Conservation (phyloP, 2,888 invertebrate genomes). For the Melinaea menophilus region DNA sequence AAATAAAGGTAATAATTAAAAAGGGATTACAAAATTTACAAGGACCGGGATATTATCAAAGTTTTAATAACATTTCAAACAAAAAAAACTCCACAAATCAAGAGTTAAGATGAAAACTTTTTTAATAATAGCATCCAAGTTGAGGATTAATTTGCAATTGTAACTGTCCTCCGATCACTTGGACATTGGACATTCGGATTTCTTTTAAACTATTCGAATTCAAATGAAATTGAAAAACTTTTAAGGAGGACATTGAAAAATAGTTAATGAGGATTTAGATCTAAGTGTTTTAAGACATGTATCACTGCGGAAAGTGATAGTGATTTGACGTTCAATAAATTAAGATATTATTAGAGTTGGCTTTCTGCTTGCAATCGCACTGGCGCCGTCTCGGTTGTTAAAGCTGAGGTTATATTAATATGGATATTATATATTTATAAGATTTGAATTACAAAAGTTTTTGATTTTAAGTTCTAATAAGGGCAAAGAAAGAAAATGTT, state of each 20-base stretch:
- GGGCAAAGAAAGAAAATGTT: too few species aligned
- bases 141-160: slow-evolving; percentile 30
- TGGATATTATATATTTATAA: too few species aligned
- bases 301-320: not conserved
- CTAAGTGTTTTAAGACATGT: not conserved
- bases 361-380: too few species aligned
- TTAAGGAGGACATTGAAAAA: slow-evolving; percentile 16
- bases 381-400: too few species aligned
- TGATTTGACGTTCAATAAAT: not conserved
- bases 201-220: slow-evolving; percentile 24
- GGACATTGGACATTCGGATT: slow-evolving; percentile 19
- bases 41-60: not conserved
- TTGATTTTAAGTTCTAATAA: too few species aligned
- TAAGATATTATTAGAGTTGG: too few species aligned
- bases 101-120: slow-evolving; percentile 18
- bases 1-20: too few species aligned
- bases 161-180: slow-evolving; percentile 27
- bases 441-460: too few species aligned
- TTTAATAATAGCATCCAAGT: slow-evolving; percentile 26
- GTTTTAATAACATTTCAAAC: not conserved
- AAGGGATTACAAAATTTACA: too few species aligned
- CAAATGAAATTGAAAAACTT: slow-evolving; percentile 28
- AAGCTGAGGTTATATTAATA: too few species aligned
- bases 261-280: slow-evolving; percentile 1
- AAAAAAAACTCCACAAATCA: slow-evolving; percentile 5